phyloP scores from a whole-genome alignment of 2,888 invertebrate species.

The Palloptera scutellata region DNA sequence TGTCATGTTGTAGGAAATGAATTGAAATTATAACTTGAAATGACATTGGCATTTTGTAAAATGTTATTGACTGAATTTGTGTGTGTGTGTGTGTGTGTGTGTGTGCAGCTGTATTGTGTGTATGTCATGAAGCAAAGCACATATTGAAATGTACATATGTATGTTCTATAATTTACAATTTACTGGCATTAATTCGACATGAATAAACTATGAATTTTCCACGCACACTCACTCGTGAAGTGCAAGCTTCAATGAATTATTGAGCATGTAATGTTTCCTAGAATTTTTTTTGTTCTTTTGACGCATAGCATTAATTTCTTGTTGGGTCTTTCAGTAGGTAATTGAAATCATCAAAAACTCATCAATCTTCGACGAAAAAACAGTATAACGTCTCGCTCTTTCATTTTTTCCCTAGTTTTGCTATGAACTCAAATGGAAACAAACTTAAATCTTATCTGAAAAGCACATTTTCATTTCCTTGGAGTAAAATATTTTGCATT shows the following conservation, averaged over 20 bases:
- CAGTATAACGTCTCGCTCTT: no score
- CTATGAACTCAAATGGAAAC: no score
- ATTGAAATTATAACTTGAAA: slow-evolving; percentile 20
- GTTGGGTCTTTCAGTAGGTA: slow-evolving; percentile 12
- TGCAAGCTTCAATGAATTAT: not conserved
- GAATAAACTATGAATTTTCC: not conserved
- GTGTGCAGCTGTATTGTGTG: not conserved
- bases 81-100: not conserved
- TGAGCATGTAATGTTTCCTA: no score
- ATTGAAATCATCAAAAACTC: slow-evolving; percentile 6
- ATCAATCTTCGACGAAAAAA: not conserved
- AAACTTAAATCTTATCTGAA: no score
- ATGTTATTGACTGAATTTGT: slow-evolving; percentile 11
- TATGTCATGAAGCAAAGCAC: not conserved
- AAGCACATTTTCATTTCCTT: no score
- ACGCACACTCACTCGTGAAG: not conserved
- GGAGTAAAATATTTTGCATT: no score
- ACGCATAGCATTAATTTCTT: slow-evolving; percentile 23
- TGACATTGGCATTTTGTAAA: slow-evolving; percentile 23
- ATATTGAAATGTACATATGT: no score
- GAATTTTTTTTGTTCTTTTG: slow-evolving; percentile 19
- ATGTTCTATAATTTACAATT: no score
- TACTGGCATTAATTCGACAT: no score
- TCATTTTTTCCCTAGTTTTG: no score
- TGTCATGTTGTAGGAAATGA: slow-evolving; percentile 15